phyloP scores from a whole-genome alignment of 2,113 vertebrate species.

The Parus major region DNA sequence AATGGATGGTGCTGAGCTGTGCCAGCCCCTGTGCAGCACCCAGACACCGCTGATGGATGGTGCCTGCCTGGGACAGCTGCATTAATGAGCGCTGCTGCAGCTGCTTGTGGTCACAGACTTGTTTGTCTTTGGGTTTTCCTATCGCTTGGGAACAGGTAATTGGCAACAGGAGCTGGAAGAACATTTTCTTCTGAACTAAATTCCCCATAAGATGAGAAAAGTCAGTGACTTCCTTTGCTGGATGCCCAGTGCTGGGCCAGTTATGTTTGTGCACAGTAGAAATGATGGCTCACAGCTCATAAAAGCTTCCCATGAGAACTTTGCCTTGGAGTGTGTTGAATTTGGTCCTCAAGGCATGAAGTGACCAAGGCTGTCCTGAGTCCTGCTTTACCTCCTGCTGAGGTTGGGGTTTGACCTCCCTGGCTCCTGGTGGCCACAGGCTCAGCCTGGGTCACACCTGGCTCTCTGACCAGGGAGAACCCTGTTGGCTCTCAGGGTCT shows the following conservation, averaged over 20 bases:
- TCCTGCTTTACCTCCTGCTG: not conserved
- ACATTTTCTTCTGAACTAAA: not conserved
- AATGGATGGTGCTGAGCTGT: not conserved
- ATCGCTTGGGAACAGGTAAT: not conserved
- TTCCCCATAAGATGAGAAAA: not conserved
- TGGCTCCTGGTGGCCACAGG: not conserved
- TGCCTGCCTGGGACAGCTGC: not conserved
- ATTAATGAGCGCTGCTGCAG: not conserved
- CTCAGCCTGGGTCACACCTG: not conserved
- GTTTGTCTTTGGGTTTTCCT: not conserved
- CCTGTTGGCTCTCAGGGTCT: not conserved
- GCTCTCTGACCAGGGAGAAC: not conserved
- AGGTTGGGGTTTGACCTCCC: not conserved
- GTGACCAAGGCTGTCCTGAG: not conserved
- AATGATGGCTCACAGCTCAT: not conserved
- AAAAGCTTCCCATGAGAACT: not conserved
- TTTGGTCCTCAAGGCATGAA: too few species aligned
- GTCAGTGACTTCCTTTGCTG: not conserved
- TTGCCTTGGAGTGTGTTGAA: not conserved
- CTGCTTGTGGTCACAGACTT: rapidly evolving
- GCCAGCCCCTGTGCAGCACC: not conserved
- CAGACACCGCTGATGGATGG: not conserved
- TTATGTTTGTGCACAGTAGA: rapidly evolving
- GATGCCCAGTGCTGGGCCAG: not conserved
- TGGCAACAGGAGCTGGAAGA: not conserved